A percentile compares a stretch with the other conserved stretches of the same genome.
phyloP scores from a whole-genome alignment of 2,797 vertebrate genomes.

The Acanthurus leucopareius region DNA sequence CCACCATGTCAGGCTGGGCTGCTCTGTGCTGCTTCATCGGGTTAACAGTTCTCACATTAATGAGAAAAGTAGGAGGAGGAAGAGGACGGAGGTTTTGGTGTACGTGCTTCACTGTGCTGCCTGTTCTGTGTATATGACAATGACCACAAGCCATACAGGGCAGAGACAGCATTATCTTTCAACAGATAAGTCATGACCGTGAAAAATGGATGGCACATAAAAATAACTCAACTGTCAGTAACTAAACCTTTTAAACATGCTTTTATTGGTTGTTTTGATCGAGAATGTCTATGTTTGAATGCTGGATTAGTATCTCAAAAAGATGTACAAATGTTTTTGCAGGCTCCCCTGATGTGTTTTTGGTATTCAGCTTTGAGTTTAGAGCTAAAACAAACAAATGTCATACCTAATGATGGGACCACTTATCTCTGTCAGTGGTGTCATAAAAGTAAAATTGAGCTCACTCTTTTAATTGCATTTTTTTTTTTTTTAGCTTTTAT shows the following conservation, averaged over 20 bases:
- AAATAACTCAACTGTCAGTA: too few relatives aligned
- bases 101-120: constrained; percentile 6
- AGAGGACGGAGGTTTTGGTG: background rate
- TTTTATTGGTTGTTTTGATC: too few relatives aligned
- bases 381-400: background rate
- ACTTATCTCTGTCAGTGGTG: background rate
- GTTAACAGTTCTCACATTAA: constrained; percentile 1
- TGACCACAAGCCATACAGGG: background rate
- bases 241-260: too few relatives aligned
- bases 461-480: background rate
- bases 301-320: background rate
- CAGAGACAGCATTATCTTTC: constrained; percentile 34
- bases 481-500: too few relatives aligned
- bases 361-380: background rate
- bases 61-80: background rate
- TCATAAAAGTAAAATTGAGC: background rate
- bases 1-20: constrained; percentile 38
- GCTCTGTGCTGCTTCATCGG: constrained; percentile 7
- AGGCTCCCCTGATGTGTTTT: background rate
- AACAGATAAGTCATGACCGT: constrained; percentile 41
- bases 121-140: background rate
- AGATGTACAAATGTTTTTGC: background rate
- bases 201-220: too few relatives aligned
- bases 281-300: background rate
- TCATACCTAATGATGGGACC: background rate